A percentile compares a stretch with the other conserved stretches of the same genome.
These are phyloP conservation scores for Galeopterus variegatus DNA, from an alignment of 2,113 vertebrate species.

Conservation along the genomic window DNA sequence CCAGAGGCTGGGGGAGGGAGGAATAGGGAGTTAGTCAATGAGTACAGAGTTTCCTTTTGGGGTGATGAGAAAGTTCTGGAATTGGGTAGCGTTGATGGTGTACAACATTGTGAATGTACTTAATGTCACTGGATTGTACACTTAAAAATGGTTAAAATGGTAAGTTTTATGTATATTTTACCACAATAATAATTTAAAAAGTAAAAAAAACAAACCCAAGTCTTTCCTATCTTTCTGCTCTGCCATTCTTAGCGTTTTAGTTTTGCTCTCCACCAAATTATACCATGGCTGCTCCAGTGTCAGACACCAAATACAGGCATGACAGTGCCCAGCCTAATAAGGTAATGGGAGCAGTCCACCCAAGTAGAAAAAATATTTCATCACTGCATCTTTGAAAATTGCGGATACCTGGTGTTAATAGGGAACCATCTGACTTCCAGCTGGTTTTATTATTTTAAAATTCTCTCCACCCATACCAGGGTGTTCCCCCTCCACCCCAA, in stretches of 20 bases:
- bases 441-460: constrained; percentile 4
- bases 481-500: too few relatives aligned
- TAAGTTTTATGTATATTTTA: not conserved
- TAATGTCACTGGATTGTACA: not conserved
- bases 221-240: not conserved
- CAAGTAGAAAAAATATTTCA: not conserved
- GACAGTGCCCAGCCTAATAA: not conserved
- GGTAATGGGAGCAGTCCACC: not conserved
- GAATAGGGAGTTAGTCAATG: not conserved
- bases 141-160: not conserved
- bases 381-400: not conserved
- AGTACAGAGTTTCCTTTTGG: not conserved
- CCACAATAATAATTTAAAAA: not conserved
- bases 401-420: not conserved
- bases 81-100: not conserved
- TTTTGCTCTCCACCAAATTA: not conserved
- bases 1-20: not conserved
- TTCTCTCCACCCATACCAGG: not conserved
- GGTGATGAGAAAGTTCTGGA: not conserved
- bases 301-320: rapidly evolving
- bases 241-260: too few relatives aligned
- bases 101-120: not conserved
- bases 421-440: not conserved
- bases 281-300: not conserved
- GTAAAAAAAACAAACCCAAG: not conserved